A percentile compares a stretch with the other conserved stretches of the same genome.
These are phyloP conservation scores for Esox lucius DNA, from an alignment of 2,797 vertebrate species.

Conservation along the genomic window DNA sequence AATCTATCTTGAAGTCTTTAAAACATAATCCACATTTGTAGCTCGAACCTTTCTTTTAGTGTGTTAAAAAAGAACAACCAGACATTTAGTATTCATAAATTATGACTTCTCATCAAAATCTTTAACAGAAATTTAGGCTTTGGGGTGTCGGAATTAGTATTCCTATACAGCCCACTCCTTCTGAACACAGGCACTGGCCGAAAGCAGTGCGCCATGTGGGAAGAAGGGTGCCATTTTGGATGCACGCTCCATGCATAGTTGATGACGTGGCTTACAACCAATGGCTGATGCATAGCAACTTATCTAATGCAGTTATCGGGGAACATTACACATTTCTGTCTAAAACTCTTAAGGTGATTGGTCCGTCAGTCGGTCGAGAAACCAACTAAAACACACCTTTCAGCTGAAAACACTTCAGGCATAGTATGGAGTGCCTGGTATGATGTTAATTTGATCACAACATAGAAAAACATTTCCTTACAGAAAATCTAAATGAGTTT, in stretches of 20 bases:
- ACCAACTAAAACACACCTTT: neutral
- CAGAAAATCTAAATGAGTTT: neutral
- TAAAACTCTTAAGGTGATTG: neutral
- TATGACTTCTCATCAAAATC: neutral
- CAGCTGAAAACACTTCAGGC: neutral
- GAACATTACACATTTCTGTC: neutral
- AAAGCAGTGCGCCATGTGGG: neutral
- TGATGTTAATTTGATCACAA: neutral
- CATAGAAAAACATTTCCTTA: neutral
- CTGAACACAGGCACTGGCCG: neutral
- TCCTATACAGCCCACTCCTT: neutral
- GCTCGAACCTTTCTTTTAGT: constrained; percentile 31
- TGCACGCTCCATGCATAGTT: neutral
- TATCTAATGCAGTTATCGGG: neutral
- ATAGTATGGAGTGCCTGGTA: neutral
- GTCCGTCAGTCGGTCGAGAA: neutral
- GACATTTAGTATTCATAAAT: neutral
- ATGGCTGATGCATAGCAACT: neutral
- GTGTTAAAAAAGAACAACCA: constrained; percentile 30
- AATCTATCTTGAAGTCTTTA: constrained; percentile 33
- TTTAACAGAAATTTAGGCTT: neutral
- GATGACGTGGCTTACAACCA: neutral
- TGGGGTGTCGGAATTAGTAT: neutral
- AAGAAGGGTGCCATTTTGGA: neutral
- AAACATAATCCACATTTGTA: constrained; percentile 30